Conservation (phyloP, 2,888 invertebrate genomes). For the Watsonalla cultraria region DNA sequence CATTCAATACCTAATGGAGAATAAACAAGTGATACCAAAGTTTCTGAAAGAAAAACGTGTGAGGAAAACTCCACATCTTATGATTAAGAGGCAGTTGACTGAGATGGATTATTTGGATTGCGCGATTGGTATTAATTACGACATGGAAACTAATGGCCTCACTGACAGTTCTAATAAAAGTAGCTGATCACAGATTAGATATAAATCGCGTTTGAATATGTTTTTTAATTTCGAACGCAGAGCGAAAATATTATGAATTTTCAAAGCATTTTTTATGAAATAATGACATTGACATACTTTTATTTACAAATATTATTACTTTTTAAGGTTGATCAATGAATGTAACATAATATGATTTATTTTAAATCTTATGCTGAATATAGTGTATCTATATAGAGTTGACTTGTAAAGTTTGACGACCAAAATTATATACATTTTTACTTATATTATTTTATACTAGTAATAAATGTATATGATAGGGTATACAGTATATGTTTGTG, state of each 20-base stretch:
- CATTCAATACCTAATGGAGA: constrained; percentile 63
- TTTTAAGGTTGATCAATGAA: too few species aligned
- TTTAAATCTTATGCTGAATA: too few species aligned
- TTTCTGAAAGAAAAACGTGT: constrained; percentile 58
- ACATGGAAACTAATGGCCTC: constrained; percentile 33
- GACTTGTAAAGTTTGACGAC: too few species aligned
- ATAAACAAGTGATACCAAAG: constrained; percentile 52
- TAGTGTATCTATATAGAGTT: too few species aligned
- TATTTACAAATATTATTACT: too few species aligned
- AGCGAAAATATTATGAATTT: not conserved
- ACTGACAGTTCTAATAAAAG: constrained; percentile 25
- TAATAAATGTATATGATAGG: too few species aligned
- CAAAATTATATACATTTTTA: too few species aligned
- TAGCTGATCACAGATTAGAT: constrained; percentile 24
- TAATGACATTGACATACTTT: not conserved
- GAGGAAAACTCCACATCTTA: constrained; percentile 60
- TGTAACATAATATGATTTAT: too few species aligned
- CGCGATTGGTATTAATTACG: constrained; percentile 42
- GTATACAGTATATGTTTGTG: too few species aligned
- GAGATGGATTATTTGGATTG: constrained; percentile 63
- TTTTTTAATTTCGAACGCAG: not conserved
- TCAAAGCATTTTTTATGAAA: not conserved
- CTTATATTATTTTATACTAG: too few species aligned
- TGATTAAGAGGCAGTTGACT: constrained; percentile 52
- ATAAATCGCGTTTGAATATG: not conserved